Evolutionary conservation across 1,140 invertebrate genomes (phyloP).

Genomic region (Pectinophora gossypiella): DNA sequence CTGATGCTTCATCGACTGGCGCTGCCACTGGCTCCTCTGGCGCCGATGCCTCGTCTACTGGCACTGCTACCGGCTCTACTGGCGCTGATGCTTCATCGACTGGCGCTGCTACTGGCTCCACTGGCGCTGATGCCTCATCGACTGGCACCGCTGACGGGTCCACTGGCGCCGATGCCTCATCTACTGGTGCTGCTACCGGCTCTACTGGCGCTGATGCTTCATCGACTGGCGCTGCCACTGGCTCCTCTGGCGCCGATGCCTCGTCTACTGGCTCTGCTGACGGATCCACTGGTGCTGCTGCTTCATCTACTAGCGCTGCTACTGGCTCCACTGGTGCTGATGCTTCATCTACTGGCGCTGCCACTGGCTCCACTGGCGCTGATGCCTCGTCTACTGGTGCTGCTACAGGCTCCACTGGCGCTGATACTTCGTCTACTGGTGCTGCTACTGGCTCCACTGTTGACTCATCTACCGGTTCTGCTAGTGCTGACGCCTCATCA

Average conservation of each 20-base stretch:
- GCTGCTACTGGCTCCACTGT: not conserved
- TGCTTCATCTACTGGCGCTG: not conserved
- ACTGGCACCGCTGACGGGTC: not conserved
- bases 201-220: conserved; percentile 1
- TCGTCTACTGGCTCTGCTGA: not conserved
- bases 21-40: not conserved
- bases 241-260: not conserved
- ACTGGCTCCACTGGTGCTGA: not conserved
- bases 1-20: not conserved
- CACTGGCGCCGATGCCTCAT: not conserved
- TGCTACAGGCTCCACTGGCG: not conserved
- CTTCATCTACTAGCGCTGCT: not conserved
- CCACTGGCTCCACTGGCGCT: not conserved
- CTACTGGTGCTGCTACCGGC: not conserved
- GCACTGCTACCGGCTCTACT: not conserved
- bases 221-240: not conserved
- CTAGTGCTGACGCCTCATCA: not conserved
- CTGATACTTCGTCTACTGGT: not conserved
- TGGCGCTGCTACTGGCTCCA: not conserved
- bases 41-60: not conserved
- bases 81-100: not conserved
- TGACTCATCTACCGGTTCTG: not conserved
- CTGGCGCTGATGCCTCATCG: not conserved
- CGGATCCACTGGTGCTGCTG: not conserved
- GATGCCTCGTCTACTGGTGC: not conserved